A percentile compares a stretch with the other conserved stretches of the same genome.
phyloP scores from a whole-genome alignment of 2,888 invertebrate species.

The Ptycholaimellus sp. region DNA sequence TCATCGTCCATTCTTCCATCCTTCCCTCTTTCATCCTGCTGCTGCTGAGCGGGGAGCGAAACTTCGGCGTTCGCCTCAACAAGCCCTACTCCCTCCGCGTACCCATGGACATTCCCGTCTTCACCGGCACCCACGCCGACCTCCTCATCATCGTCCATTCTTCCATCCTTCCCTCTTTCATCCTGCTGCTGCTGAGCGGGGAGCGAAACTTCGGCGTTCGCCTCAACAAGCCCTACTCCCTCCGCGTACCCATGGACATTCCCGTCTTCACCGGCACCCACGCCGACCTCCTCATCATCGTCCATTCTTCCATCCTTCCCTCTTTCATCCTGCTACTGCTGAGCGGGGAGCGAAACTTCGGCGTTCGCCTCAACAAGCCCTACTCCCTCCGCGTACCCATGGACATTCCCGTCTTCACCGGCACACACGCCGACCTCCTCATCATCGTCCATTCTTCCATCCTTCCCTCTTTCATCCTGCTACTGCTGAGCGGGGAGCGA shows the following conservation, averaged over 20 bases:
- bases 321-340: slow-evolving; percentile 81
- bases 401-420: slow-evolving; percentile 94
- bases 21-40: slow-evolving; percentile 92
- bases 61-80: slow-evolving; percentile 96
- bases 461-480: slow-evolving; percentile 86
- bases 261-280: slow-evolving; percentile 91
- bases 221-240: slow-evolving; percentile 89
- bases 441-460: slow-evolving; percentile 55
- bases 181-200: slow-evolving; percentile 73
- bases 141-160: slow-evolving; percentile 60
- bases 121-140: slow-evolving; percentile 89
- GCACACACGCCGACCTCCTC: slow-evolving; percentile 84
- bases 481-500: slow-evolving; percentile 80
- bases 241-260: slow-evolving; percentile 96
- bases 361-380: slow-evolving; percentile 94
- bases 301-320: too few species aligned
- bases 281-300: slow-evolving; percentile 85
- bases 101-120: slow-evolving; percentile 96
- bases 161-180: too few species aligned
- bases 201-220: slow-evolving; percentile 98
- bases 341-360: slow-evolving; percentile 94
- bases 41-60: slow-evolving; percentile 80
- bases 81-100: slow-evolving; percentile 95
- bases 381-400: slow-evolving; percentile 93
- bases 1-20: slow-evolving; percentile 52